Evolutionary conservation across 2,888 invertebrate species (phyloP).

Genomic region (Eutolmus rufibarbis): DNA sequence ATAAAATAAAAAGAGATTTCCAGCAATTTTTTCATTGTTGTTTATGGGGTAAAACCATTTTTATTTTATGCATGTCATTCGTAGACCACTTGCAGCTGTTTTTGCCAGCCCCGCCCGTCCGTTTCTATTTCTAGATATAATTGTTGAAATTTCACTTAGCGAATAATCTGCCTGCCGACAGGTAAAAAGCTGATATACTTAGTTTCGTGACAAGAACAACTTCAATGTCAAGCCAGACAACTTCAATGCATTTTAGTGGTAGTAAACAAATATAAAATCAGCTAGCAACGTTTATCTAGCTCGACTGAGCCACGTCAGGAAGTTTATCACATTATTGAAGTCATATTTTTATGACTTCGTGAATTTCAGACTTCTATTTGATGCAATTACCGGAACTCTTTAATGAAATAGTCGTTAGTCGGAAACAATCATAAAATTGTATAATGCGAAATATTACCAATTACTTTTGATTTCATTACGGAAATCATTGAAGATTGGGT

Average conservation of each 20-base stretch:
- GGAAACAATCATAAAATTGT: neutral
- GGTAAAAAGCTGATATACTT: neutral
- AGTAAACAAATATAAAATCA: neutral
- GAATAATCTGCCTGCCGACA: neutral
- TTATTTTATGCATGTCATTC: neutral
- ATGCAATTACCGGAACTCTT: neutral
- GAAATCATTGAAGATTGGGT: neutral
- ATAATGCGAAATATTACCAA: neutral
- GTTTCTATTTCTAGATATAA: neutral
- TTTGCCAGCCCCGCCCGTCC: neutral
- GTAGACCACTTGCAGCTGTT: neutral
- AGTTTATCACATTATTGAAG: neutral
- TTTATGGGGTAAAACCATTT: neutral
- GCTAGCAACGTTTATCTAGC: neutral
- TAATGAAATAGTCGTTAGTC: neutral
- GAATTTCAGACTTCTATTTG: neutral
- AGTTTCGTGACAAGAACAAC: neutral
- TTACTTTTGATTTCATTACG: neutral
- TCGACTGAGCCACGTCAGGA: neutral
- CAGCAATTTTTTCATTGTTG: neutral
- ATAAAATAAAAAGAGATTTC: neutral
- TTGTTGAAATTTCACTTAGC: neutral
- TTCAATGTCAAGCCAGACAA: neutral
- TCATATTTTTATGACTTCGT: neutral
- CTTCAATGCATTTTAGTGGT: neutral